Evolutionary conservation across 2,888 invertebrate genomes (phyloP).

Genomic region (Synanthedon andrenaeformis): DNA sequence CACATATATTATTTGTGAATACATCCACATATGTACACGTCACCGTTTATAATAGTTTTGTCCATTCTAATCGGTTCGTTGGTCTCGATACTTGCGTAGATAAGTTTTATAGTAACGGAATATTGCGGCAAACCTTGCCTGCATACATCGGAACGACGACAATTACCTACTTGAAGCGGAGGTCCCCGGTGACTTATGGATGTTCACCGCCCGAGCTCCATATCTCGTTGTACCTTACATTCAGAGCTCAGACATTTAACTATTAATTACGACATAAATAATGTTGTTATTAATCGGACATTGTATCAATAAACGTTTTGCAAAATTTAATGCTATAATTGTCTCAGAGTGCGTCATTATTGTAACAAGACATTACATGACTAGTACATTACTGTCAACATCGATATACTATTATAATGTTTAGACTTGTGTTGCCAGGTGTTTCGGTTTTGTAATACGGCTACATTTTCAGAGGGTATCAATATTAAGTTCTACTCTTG

Average conservation of each 20-base stretch:
- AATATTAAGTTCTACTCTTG: too few species aligned
- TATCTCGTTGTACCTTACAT: background rate
- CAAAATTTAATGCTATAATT: background rate
- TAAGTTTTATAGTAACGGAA: slow-evolving; percentile 13
- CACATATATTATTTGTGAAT: too few species aligned
- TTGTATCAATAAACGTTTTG: background rate
- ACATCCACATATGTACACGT: too few species aligned
- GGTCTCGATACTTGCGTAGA: background rate
- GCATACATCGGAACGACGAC: slow-evolving; percentile 7
- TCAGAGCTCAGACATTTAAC: background rate
- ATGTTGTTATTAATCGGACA: background rate
- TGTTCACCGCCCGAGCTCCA: slow-evolving; percentile 6
- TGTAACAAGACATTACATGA: background rate
- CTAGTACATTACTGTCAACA: too few species aligned
- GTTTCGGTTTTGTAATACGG: too few species aligned
- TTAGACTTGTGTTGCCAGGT: too few species aligned
- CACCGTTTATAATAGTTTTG: background rate
- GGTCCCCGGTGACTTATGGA: slow-evolving; percentile 16
- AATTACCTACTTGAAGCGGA: slow-evolving; percentile 15
- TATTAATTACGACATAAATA: background rate
- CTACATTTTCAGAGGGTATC: too few species aligned
- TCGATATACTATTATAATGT: too few species aligned
- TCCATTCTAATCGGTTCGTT: background rate
- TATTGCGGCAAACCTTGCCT: slow-evolving; percentile 7
- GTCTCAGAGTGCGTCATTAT: background rate